Conservation (phyloP, 2,113 vertebrate species). For the Corydoras maculifer region DNA sequence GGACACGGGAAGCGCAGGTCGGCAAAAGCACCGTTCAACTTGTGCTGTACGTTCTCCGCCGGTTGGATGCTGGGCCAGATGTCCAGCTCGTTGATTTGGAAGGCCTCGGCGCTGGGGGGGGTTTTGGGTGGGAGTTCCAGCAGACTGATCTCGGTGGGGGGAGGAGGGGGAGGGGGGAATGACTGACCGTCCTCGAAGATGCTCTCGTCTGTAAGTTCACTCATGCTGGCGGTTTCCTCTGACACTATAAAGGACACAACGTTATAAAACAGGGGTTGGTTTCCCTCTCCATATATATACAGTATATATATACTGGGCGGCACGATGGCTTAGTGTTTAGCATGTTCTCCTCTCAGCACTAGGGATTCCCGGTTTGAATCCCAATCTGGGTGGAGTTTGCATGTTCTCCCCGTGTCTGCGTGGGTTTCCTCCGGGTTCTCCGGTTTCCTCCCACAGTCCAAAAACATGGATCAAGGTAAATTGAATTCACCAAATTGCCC, state of each 20-base stretch:
- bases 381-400: no score
- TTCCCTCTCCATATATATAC: no score
- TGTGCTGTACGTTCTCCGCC: slow-evolving; percentile 40
- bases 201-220: slow-evolving; percentile 60
- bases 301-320: no score
- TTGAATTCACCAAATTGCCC: no score
- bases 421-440: no score
- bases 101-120: slow-evolving; percentile 53
- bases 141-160: slow-evolving; percentile 73
- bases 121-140: slow-evolving; percentile 76
- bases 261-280: no score
- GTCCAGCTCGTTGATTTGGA: slow-evolving; percentile 68
- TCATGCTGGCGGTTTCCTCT: slow-evolving; percentile 64
- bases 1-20: slow-evolving; percentile 56
- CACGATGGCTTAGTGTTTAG: no score
- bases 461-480: no score
- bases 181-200: slow-evolving; percentile 66
- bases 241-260: slow-evolving; percentile 53
- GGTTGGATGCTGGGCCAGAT: slow-evolving; percentile 63
- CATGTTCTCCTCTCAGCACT: no score
- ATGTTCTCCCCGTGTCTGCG: no score
- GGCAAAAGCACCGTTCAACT: slow-evolving; percentile 50
- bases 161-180: slow-evolving; percentile 74
- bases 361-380: no score
- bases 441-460: no score